Base-by-base conservation (phyloP, 2,888 invertebrate genomes). In the Sicus ferrugineus region DNA sequence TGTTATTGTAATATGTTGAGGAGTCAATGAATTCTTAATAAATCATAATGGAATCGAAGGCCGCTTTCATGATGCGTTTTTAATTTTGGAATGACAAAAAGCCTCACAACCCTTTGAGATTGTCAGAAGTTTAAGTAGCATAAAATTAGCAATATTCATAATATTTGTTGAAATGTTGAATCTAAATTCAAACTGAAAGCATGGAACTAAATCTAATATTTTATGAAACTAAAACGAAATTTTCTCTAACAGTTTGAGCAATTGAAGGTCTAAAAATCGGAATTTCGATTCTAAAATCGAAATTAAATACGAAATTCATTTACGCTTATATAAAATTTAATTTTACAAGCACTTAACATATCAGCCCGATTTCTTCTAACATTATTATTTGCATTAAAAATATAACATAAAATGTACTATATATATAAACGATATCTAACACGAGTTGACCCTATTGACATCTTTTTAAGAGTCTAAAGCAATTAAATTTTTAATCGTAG, bases 401-500 rank as follows among this genome's bases (percentile, higher is more conserved):
- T 9, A 4, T n/a, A n/a, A 4, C 14, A 4, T 42, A 42, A 9
- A 42, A 16, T 42, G 11, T 3, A n/a, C 16, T 1, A n/a, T n/a
- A n/a, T 14, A 4, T 42, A n/a, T 42, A 4, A 9, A 16, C 4
- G 42, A n/a, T 42, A 42, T 42, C 42, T 54, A 52, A 52, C 3
- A 14, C 11, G 26, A 21, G 28, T 31, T 50, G 64, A 64, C 50
- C 64, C 50, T 26, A 46, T 48, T 30, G 28, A 48, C 48, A 31
- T 48, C 23, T 16, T n/a, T 14, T 38, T 21, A 19, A n/a, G 0
- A 2, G 14, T 21, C 30, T 14, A 30, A 11, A 31, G 48, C 21
- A 64, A 64, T 64, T 52, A 14, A 19, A 21, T 21, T 50, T 50
- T 48, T 50, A 50, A 64, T 50, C 30, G 31, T 9, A 19, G n/a